These are phyloP conservation scores for Gonatopus flavifemur DNA, from an alignment of 1,140 invertebrate species.

Conservation along the genomic window DNA sequence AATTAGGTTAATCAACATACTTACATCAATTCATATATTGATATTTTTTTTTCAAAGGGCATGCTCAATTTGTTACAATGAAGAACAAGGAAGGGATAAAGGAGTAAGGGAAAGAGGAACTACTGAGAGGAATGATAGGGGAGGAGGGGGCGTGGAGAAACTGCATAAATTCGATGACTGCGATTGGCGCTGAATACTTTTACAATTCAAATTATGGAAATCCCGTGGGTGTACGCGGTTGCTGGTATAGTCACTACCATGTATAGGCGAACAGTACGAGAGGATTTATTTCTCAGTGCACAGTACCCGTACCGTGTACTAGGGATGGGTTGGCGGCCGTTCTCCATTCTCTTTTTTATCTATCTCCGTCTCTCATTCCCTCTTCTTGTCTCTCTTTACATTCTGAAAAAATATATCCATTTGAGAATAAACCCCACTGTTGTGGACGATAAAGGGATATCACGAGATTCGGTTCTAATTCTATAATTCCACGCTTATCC, in stretches of 20 bases:
- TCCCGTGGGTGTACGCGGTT: conserved; percentile 17
- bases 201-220: conserved; percentile 43
- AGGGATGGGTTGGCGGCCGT: neutral
- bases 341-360: neutral
- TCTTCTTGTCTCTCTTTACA: neutral
- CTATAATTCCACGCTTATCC: conserved; percentile 31
- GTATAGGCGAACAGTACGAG: too few relatives aligned
- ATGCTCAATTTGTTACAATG: too few relatives aligned
- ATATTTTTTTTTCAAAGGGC: too few relatives aligned
- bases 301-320: too few relatives aligned
- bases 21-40: too few relatives aligned
- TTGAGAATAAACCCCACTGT: conserved; percentile 18
- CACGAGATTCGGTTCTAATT: conserved; percentile 31
- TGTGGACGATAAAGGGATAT: conserved; percentile 30
- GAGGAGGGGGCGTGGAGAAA: too few relatives aligned
- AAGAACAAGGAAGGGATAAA: too few relatives aligned
- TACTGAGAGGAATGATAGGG: too few relatives aligned
- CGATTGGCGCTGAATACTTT: conserved; percentile 41
- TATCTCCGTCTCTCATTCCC: neutral
- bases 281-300: neutral
- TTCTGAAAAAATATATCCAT: neutral
- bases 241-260: neutral
- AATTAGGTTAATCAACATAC: too few relatives aligned
- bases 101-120: too few relatives aligned
- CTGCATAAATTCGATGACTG: conserved; percentile 32